Base-by-base conservation (phyloP, 2,888 invertebrate genomes). In the Apomyelois bistriatella region DNA sequence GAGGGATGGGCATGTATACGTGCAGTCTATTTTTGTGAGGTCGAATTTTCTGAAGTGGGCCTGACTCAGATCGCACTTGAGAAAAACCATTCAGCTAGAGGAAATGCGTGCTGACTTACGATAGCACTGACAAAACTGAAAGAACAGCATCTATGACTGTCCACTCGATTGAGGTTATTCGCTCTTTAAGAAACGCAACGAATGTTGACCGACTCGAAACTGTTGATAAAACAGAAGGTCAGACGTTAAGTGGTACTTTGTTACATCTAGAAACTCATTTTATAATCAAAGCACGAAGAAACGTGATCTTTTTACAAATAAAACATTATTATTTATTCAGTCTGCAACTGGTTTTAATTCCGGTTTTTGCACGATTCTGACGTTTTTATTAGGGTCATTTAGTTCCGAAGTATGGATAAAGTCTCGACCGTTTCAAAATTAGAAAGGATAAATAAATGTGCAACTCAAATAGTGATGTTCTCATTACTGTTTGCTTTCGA, bases 31-130 rank as follows among this genome's bases (percentile, higher is more conserved):
- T 88, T 86, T 62, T 66, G 82, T 79, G 76, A 83, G 83, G 80
- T 82, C 76, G 76, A 78, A 76, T 69, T 64, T 72, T 72, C 72
- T 83, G 78, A 83, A 87, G 87, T 74, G 43, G 43, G 72, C 74
- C 82, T 85, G 89, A 89, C 70, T 88, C 85, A 87, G 82, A 70
- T 60, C 59, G 64, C 80, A 82, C 84, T 87, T 74, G 84, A 85
- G 62, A 67, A 71, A n/a, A 70, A 72, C 72, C 78, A 82, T 82
- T 81, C 80, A 81, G 71, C 75, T 78, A 77, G 76, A 81, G 81
- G 79, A 82, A 82, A 85, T 73, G 76, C 70, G 77, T 74, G 74
- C 78, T 74, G 78, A 72, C 76, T 78, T 74, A 73, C 70, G 73
- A 76, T 79, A 76, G 62, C 58, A 60, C 70, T 71, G 63, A 63